phyloP scores from a whole-genome alignment of 2,113 vertebrate genomes.

The Nycticryphes semicollaris region DNA sequence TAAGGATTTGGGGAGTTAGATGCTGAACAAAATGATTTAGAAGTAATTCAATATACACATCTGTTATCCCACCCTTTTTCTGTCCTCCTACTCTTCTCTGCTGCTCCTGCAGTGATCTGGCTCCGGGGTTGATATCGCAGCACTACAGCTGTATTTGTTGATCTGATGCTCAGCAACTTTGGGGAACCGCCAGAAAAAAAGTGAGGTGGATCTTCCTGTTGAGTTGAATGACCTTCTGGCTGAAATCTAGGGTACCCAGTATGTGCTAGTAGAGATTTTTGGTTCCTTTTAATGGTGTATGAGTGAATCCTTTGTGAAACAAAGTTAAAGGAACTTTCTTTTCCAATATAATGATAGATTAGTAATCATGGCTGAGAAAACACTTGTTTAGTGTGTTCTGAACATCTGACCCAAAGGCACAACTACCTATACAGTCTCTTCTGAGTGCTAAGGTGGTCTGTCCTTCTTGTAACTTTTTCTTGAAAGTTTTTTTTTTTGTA shows the following conservation, averaged over 20 bases:
- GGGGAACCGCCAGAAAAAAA: background rate
- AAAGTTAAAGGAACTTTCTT: background rate
- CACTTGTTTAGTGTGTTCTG: background rate
- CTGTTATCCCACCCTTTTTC: background rate
- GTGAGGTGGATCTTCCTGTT: background rate
- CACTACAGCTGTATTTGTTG: slow-evolving; percentile 30
- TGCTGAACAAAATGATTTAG: background rate
- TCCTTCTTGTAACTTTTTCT: background rate
- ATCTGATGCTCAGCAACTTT: background rate
- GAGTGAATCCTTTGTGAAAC: background rate
- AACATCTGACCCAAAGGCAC: background rate
- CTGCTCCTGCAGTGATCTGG: background rate
- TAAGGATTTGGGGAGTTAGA: background rate
- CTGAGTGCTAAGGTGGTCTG: background rate
- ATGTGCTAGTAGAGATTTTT: background rate
- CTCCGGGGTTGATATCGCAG: background rate
- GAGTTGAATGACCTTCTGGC: background rate
- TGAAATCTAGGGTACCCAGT: background rate
- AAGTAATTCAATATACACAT: background rate
- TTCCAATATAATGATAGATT: background rate
- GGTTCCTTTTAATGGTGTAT: background rate
- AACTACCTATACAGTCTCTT: background rate
- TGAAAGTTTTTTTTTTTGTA: background rate
- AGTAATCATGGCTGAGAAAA: background rate
- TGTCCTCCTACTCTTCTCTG: background rate